phyloP scores from a whole-genome alignment of 1,140 invertebrate genomes.

The Mesaphorura yosii region DNA sequence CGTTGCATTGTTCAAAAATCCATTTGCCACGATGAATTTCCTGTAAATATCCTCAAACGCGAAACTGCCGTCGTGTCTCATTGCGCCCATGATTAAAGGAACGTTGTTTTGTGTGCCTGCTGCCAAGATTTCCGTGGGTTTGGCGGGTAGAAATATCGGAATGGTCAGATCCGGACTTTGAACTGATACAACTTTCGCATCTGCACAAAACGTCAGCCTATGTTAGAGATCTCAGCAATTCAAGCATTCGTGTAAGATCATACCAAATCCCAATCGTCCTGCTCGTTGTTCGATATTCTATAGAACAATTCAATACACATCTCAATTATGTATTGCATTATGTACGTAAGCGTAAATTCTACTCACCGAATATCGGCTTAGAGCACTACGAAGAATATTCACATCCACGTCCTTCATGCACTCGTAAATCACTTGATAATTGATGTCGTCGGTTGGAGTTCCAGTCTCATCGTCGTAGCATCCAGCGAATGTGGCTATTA shows the following conservation, averaged over 20 bases:
- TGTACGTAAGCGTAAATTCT: no score
- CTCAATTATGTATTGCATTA: no score
- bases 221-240: no score
- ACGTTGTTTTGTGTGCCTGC: constrained; percentile 1
- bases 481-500: not conserved
- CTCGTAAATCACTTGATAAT: not conserved
- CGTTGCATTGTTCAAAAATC: constrained; percentile 4
- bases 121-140: constrained; percentile 1
- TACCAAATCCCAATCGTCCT: no score
- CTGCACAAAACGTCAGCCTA: no score
- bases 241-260: no score
- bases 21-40: constrained; percentile 13
- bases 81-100: constrained; percentile 8
- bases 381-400: constrained; percentile 1
- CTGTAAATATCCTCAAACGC: constrained; percentile 7
- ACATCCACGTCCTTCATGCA: constrained; percentile 5
- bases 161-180: not conserved
- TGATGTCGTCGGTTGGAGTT: not conserved
- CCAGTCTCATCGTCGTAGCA: not conserved
- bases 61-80: constrained; percentile 13
- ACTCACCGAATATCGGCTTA: constrained; percentile 7
- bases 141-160: not conserved
- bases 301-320: no score
- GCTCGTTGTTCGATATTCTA: no score
- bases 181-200: constrained; percentile 10